Evolutionary conservation across 2,888 invertebrate genomes (phyloP), one percentile per base, ranked within the genome.

Genomic region (Lymantria monacha): DNA sequence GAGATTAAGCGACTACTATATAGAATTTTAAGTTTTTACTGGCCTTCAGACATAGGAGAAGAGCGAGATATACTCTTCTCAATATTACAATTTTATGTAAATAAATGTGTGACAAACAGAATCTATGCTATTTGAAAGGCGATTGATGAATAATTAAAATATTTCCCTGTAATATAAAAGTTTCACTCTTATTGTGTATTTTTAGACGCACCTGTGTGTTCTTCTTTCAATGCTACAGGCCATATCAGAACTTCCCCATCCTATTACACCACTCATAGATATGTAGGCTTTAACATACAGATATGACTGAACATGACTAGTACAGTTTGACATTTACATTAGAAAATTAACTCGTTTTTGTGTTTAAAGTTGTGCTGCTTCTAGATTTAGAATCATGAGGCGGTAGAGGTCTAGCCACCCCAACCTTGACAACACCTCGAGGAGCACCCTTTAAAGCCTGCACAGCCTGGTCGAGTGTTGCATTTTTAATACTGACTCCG

Each of bases 391-490:
- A 58, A 30, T 87, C 86, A 7, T 77, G 79, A 0, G 86, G 78
- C 14, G 95, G 95, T 60, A 96, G 88, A 10, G 97, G 97, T 66
- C 97, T 94, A 48, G 98, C 97, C 60, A 99, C 95, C 44, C 99
- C 99, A 53, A 99, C 95, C 69, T 94, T 94, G 1, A 99, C 99
- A 47, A 94, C 90, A 42, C 99, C 99, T 72, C 95, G 94, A 0
- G 97, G 95, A 63, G 99, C 98, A 48, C 97, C 97, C 84, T 99
- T 99, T 61, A 99, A 91, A 11, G 98, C 98, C 83, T 97, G 96
- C 44, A 99, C 99, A 8, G 99, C 99, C 85, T 97, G 96, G 82
- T 99, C 99, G 59, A 99, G 89, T 0, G 96, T 97, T 33, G 97
- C 96, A 81, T 98, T 98, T 75, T 96, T 97, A 66, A 99, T 94